Percentiles rank a stretch among this genome's conserved stretches.
Evolutionary conservation across 2,888 invertebrate species (phyloP).

Genomic region (Ephialtes manifestator): DNA sequence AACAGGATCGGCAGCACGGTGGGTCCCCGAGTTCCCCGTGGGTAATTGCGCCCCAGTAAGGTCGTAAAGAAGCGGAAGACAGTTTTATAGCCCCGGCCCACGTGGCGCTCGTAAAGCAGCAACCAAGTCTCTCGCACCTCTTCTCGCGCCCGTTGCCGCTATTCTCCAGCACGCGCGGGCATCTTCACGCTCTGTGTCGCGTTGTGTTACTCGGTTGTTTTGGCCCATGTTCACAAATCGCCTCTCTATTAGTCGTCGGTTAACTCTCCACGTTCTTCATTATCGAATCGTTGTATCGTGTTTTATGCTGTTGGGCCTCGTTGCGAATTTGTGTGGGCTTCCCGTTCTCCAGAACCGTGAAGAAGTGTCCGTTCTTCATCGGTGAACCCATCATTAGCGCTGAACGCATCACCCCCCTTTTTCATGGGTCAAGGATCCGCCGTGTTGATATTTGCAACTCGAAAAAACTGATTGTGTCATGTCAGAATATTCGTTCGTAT

Average conservation of each 20-base stretch:
- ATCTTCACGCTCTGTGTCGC: conserved; percentile 52
- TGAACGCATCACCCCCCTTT: not conserved
- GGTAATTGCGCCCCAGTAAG: conserved; percentile 82
- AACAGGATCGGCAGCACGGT: conserved; percentile 70
- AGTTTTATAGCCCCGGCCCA: conserved; percentile 87
- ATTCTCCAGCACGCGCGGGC: conserved; percentile 40
- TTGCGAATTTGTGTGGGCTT: conserved; percentile 30
- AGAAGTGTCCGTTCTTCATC: conserved; percentile 20
- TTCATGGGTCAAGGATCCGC: not conserved
- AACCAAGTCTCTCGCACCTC: conserved; percentile 69
- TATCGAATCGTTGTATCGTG: conserved; percentile 52
- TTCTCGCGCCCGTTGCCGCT: conserved; percentile 73
- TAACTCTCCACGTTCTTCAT: conserved; percentile 53
- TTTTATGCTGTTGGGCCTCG: conserved; percentile 17
- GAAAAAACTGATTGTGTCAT: conserved; percentile 2
- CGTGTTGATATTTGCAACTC: not conserved
- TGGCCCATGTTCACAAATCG: not conserved
- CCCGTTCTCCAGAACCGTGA: conserved; percentile 39
- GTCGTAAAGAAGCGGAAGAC: conserved; percentile 87
- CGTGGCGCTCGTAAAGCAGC: conserved; percentile 85
- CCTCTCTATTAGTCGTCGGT: conserved; percentile 61
- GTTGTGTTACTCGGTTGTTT: conserved; percentile 51
- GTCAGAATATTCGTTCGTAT: conserved; percentile 6
- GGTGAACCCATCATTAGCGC: conserved; percentile 7
- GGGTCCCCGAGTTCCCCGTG: conserved; percentile 79